A percentile compares a stretch with the other conserved stretches of the same genome.
Conservation (phyloP, 2,888 invertebrate genomes). For the Adelphocoris suturalis region DNA sequence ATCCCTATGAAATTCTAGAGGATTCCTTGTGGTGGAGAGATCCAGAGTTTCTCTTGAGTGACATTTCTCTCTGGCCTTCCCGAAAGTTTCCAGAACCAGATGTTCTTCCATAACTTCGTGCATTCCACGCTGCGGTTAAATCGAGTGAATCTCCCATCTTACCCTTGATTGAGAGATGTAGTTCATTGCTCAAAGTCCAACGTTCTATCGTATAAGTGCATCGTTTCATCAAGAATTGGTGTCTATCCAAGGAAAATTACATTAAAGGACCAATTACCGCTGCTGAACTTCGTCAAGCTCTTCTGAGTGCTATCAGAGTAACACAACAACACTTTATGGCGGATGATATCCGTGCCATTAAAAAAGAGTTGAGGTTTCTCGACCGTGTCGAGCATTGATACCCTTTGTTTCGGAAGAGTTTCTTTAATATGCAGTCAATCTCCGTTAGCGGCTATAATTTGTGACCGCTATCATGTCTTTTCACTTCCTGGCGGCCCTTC, state of each 20-base stretch:
- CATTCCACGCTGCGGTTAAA: not conserved
- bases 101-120: not conserved
- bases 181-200: not conserved
- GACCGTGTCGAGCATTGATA: too few relatives aligned
- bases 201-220: not conserved
- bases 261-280: not conserved
- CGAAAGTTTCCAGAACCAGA: not conserved
- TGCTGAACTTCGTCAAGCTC: not conserved
- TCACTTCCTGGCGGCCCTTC: too few relatives aligned
- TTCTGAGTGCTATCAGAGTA: not conserved
- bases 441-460: too few relatives aligned
- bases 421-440: too few relatives aligned
- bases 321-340: not conserved
- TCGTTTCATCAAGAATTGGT: not conserved
- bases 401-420: too few relatives aligned
- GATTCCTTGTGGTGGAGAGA: not conserved
- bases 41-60: not conserved
- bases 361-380: too few relatives aligned
- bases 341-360: not conserved
- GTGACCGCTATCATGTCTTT: too few relatives aligned
- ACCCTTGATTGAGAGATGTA: not conserved
- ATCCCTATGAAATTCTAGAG: not conserved
- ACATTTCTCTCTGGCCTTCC: not conserved
- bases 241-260: not conserved
- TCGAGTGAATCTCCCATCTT: not conserved